These are phyloP conservation scores for Montipora capitata DNA, from an alignment of 92 coral and sea anemone species.

Conservation along the genomic window DNA sequence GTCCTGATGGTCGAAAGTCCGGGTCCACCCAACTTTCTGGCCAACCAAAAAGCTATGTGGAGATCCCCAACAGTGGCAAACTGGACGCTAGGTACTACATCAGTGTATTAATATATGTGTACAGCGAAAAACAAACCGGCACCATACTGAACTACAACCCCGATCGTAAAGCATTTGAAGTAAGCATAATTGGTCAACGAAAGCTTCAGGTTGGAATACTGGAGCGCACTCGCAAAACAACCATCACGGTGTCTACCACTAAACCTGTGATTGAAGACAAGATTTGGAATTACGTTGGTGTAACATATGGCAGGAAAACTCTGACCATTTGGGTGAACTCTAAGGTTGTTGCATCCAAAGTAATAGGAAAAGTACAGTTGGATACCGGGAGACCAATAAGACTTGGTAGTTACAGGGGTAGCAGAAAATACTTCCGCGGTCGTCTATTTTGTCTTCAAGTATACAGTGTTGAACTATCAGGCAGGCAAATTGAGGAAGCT, in stretches of 20 bases:
- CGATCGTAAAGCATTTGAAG: slow-evolving; percentile 61
- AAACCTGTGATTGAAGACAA: slow-evolving; percentile 60
- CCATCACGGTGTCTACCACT: slow-evolving; percentile 55
- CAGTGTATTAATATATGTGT: background rate
- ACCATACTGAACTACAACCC: background rate
- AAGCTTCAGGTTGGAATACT: slow-evolving; percentile 62
- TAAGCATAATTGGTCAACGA: slow-evolving; percentile 50
- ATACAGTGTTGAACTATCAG: slow-evolving; percentile 67
- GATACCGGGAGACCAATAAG: slow-evolving; percentile 39
- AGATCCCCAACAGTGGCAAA: background rate
- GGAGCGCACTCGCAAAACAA: slow-evolving; percentile 53
- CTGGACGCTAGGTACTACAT: background rate
- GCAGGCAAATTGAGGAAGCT: slow-evolving; percentile 59
- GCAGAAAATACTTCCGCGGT: slow-evolving; percentile 51
- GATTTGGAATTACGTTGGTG: slow-evolving; percentile 75
- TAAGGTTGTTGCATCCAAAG: slow-evolving; percentile 8
- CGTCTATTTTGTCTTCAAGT: slow-evolving; percentile 66
- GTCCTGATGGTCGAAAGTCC: slow-evolving; percentile 42
- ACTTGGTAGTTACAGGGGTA: slow-evolving; percentile 54
- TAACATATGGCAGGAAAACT: slow-evolving; percentile 31
- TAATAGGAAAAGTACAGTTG: slow-evolving; percentile 39
- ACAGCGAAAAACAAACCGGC: background rate
- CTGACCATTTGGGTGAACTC: slow-evolving; percentile 59
- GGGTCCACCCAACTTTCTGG: slow-evolving; percentile 72
- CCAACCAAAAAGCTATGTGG: background rate